Conservation (phyloP, 2,113 vertebrate species). For the Pelodiscus sinensis region DNA sequence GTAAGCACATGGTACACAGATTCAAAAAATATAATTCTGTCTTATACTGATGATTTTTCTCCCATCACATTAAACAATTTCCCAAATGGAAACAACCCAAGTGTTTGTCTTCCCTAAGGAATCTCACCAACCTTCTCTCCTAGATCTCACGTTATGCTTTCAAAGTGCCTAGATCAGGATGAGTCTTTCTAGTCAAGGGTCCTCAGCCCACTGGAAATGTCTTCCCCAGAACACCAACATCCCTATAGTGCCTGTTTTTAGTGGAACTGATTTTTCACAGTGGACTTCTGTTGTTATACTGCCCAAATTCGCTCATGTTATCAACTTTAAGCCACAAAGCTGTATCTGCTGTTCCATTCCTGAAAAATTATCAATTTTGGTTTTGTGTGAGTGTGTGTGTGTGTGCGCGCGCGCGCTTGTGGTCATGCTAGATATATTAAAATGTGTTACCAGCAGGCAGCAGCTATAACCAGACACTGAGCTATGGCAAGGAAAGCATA, state of each 20-base stretch:
- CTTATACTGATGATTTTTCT: background rate
- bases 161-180: background rate
- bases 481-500: slow-evolving; percentile 23
- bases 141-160: background rate
- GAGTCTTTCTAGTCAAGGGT: background rate
- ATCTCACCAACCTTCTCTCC: background rate
- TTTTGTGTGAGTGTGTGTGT: background rate
- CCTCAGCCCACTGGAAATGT: background rate
- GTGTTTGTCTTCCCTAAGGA: background rate
- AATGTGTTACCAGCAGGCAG: slow-evolving; percentile 13
- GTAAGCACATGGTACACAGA: rapidly evolving
- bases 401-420: background rate
- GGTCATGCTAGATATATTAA: rapidly evolving
- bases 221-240: background rate
- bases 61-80: background rate
- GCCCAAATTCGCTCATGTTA: slow-evolving; percentile 7
- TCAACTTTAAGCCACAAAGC: background rate
- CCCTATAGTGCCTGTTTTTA: rapidly evolving
- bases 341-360: background rate
- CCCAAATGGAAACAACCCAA: background rate
- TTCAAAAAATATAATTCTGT: background rate
- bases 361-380: background rate
- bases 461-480: slow-evolving; percentile 3
- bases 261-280: background rate
- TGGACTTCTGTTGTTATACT: slow-evolving; percentile 11